A percentile compares a stretch with the other conserved stretches of the same genome.
Evolutionary conservation across 1,140 invertebrate genomes (phyloP).

Genomic region (Listronotus oregonensis): DNA sequence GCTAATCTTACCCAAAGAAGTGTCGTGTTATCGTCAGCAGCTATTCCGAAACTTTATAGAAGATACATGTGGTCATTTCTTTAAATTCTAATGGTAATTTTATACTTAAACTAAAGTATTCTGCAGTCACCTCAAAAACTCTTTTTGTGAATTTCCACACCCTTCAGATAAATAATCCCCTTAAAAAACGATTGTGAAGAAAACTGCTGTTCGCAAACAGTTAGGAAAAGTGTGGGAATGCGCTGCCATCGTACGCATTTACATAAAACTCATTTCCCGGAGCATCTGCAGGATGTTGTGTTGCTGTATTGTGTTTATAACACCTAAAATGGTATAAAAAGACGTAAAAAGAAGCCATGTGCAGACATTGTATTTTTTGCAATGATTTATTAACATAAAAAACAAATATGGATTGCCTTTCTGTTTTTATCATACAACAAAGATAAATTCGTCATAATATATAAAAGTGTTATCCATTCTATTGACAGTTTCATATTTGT

Average conservation of each 20-base stretch:
- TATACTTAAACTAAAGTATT: too few species aligned
- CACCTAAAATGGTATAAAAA: conserved; percentile 4
- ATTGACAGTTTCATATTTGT: too few species aligned
- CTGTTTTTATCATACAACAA: too few species aligned
- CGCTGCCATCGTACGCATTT: conserved; percentile 20
- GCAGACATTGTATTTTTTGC: conserved; percentile 5
- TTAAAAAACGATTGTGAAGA: neutral
- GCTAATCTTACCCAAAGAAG: too few species aligned
- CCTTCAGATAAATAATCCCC: neutral
- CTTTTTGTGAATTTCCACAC: neutral
- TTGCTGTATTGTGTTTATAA: conserved; percentile 23
- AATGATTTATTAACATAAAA: neutral
- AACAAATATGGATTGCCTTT: neutral
- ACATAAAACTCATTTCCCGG: conserved; percentile 28
- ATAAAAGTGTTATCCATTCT: too few species aligned
- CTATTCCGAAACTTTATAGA: too few species aligned
- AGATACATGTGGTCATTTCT: too few species aligned
- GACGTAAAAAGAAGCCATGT: conserved; percentile 3
- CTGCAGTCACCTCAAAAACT: neutral
- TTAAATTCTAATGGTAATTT: too few species aligned
- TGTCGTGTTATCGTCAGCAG: too few species aligned
- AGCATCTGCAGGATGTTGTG: conserved; percentile 20
- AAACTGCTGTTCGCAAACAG: conserved; percentile 10
- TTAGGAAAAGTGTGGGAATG: conserved; percentile 18
- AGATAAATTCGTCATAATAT: too few species aligned